Evolutionary conservation across 2,888 invertebrate genomes (phyloP), one percentile per base, ranked within the genome.

Genomic region (Digitonthophagus gazella): DNA sequence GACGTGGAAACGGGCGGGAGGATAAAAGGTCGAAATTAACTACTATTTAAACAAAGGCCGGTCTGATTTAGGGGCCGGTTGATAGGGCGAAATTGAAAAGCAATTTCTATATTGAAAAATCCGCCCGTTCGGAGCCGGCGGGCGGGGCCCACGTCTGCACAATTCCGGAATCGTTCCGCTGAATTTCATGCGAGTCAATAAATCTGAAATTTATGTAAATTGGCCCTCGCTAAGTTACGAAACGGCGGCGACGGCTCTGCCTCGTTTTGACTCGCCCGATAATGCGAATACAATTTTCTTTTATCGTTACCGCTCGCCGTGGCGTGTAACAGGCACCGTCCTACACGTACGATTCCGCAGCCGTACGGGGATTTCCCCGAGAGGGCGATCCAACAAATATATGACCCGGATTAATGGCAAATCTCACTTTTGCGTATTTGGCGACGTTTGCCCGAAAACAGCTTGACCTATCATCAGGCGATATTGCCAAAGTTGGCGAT

Each of bases 121-220:
- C 61, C 19, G 19, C n/a, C 18, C 20, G 18, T 19, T 18, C 55
- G 55, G 2, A 65, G 55, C 54, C 16, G 61, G 61, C 61, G 61
- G 19, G 28, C 19, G 61, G 61, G 54, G 65, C 55, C 64, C 56
- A 66, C 57, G 66, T 69, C 69, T 66, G 69, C 69, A 69, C 69
- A 69, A 69, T 69, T 69, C 57, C 67, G 67, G 18, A 44, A 57
- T 64, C 64, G 64, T 67, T 69, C 66, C 67, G 63, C 64, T 58
- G 69, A 67, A 67, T 69, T 67, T 69, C 66, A 67, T 67, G 66
- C 69, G 64, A 69, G 69, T 69, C 69, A 69, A 69, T 69, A 69
- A 69, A 69, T 67, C 64, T 64, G 66, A 69, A 69, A 69, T 69
- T 69, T 69, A 69, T 69, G 69, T 69, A 69, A 69, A 69, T 69